A percentile compares a stretch with the other conserved stretches of the same genome.
Evolutionary conservation across 2,888 invertebrate genomes (phyloP).

Genomic region (Cephus pygmeus): DNA sequence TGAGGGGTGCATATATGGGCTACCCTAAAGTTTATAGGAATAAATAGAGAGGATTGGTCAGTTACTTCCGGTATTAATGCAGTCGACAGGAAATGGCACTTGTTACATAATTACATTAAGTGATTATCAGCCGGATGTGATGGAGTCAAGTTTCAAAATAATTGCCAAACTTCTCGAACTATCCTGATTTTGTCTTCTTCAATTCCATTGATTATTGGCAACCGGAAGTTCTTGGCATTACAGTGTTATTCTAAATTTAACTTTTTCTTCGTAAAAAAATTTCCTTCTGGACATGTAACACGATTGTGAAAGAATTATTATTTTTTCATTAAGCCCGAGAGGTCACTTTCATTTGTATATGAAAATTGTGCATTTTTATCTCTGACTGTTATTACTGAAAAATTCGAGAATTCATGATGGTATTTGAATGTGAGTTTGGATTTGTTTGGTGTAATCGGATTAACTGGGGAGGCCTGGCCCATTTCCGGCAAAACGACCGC

Average conservation of each 20-base stretch:
- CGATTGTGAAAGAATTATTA: background rate
- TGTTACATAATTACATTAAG: conserved; percentile 31
- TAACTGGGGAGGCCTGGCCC: background rate
- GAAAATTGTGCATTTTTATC: background rate
- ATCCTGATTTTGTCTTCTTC: background rate
- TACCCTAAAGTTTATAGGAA: conserved; percentile 23
- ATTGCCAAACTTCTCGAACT: background rate
- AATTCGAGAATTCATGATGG: background rate
- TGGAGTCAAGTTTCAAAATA: background rate
- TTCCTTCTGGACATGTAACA: background rate
- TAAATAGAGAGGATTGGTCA: conserved; percentile 28
- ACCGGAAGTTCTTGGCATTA: background rate
- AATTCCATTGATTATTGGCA: background rate
- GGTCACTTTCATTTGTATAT: background rate
- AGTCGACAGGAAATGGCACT: conserved; percentile 36
- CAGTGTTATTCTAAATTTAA: background rate
- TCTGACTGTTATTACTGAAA: background rate
- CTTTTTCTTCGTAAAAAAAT: background rate
- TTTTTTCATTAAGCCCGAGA: background rate
- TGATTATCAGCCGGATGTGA: conserved; percentile 34
- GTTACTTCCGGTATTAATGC: conserved; percentile 36
- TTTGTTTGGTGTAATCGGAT: background rate
- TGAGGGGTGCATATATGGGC: background rate
- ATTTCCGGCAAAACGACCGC: background rate
- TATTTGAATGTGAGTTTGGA: background rate